Conservation (phyloP, 2,113 vertebrate genomes). For the Pseudopipra pipra region DNA sequence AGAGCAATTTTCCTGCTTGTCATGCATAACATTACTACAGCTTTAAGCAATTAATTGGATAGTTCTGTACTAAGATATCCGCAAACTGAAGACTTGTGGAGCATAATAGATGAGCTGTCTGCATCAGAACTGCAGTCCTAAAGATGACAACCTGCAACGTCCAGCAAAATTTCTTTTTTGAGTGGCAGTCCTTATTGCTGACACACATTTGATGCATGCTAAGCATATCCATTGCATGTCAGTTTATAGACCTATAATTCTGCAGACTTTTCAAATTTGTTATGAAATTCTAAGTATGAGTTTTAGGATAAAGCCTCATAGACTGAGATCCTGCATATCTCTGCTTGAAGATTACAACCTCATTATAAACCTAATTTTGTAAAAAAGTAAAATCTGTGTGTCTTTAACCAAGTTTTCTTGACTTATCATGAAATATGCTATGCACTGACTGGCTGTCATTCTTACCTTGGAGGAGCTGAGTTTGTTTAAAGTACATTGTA, state of each 20-base stretch:
- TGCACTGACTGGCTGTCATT: background rate
- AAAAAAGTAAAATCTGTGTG: background rate
- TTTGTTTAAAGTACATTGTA: background rate
- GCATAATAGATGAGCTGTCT: constrained; percentile 65
- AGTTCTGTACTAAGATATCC: constrained; percentile 68
- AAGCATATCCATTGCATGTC: constrained; percentile 50
- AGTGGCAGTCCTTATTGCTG: constrained; percentile 66
- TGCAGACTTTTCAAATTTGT: constrained; percentile 60
- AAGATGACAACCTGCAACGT: constrained; percentile 66
- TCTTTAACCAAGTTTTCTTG: constrained; percentile 19
- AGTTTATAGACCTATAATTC: constrained; percentile 60
- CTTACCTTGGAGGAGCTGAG: background rate
- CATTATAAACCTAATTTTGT: constrained; percentile 30
- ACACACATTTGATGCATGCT: constrained; percentile 53
- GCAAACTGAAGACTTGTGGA: constrained; percentile 50
- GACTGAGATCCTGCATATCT: constrained; percentile 2
- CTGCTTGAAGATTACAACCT: constrained; percentile 37
- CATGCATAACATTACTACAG: constrained; percentile 72
- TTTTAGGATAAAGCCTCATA: constrained; percentile 25
- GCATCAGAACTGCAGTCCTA: constrained; percentile 49
- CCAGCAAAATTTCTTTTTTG: constrained; percentile 66
- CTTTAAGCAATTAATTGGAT: constrained; percentile 71
- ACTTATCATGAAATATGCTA: background rate
- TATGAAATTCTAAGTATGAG: constrained; percentile 35
- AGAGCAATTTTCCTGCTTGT: constrained; percentile 72